Percentiles rank a stretch among this genome's conserved stretches.
Evolutionary conservation across 1,140 invertebrate genomes (phyloP).

Genomic region (Drosophila persimilis): DNA sequence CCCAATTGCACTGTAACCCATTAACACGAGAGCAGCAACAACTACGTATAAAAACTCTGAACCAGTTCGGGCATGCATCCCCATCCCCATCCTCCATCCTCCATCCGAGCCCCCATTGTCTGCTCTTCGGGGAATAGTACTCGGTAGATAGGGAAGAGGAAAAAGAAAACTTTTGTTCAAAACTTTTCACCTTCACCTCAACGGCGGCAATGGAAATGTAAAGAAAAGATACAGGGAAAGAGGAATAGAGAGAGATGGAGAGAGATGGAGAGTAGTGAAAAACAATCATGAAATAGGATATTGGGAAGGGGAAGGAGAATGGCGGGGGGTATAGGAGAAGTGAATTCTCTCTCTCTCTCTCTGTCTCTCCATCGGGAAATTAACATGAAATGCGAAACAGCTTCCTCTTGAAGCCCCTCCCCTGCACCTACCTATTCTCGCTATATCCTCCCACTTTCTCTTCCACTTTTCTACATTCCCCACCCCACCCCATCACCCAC

Average conservation of each 20-base stretch:
- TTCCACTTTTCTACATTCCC: too few relatives aligned
- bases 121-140: conserved; percentile 18
- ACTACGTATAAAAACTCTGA: conserved; percentile 15
- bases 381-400: conserved; percentile 54
- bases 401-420: conserved; percentile 1
- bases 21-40: conserved; percentile 53
- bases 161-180: conserved; percentile 45
- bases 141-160: conserved; percentile 26
- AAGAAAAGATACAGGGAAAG: conserved; percentile 41
- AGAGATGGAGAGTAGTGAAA: conserved; percentile 33
- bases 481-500: too few relatives aligned
- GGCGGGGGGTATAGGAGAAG: conserved; percentile 8
- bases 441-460: too few relatives aligned
- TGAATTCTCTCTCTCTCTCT: conserved; percentile 20
- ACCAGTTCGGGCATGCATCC: conserved; percentile 41
- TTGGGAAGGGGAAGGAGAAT: neutral
- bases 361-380: conserved; percentile 31
- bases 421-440: too few relatives aligned
- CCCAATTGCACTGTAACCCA: conserved; percentile 79
- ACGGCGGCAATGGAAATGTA: conserved; percentile 26
- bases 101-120: conserved; percentile 30
- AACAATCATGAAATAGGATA: conserved; percentile 30
- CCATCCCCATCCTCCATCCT: neutral
- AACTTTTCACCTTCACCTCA: conserved; percentile 77
- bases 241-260: conserved; percentile 6